Conservation (phyloP, 1,140 invertebrate species). For the Drosophila persimilis region DNA sequence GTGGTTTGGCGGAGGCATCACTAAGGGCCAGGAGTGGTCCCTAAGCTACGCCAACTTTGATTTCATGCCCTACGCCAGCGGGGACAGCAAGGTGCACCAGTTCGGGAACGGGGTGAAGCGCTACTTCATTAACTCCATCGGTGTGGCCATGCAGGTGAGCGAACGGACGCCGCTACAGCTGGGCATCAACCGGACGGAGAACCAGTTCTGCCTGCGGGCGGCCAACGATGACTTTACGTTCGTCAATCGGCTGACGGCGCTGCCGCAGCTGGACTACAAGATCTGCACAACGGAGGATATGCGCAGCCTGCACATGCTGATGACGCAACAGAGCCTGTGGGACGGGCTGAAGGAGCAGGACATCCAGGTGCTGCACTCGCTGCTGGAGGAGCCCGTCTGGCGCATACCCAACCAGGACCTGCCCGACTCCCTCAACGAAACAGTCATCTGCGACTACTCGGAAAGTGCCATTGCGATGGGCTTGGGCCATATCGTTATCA, state of each 20-base stretch:
- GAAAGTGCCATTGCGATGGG: slow-evolving; percentile 90
- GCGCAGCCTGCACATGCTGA: slow-evolving; percentile 88
- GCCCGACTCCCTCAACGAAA: slow-evolving; percentile 86
- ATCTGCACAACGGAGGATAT: slow-evolving; percentile 92
- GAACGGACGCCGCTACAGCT: slow-evolving; percentile 91
- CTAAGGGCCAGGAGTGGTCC: slow-evolving; percentile 90
- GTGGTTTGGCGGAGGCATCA: slow-evolving; percentile 93
- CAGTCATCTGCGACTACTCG: slow-evolving; percentile 90
- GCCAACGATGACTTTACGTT: slow-evolving; percentile 91
- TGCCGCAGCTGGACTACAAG: slow-evolving; percentile 91
- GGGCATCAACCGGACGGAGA: slow-evolving; percentile 87
- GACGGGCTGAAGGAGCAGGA: slow-evolving; percentile 91
- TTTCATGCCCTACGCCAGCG: slow-evolving; percentile 91
- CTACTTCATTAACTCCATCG: slow-evolving; percentile 93
- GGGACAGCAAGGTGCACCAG: slow-evolving; percentile 89
- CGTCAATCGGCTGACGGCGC: slow-evolving; percentile 86
- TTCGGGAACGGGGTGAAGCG: slow-evolving; percentile 92
- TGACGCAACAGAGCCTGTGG: slow-evolving; percentile 90
- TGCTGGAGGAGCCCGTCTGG: slow-evolving; percentile 93
- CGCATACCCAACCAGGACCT: slow-evolving; percentile 88
- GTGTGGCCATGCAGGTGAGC: slow-evolving; percentile 90
- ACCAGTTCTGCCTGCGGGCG: slow-evolving; percentile 89
- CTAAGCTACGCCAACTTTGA: slow-evolving; percentile 89
- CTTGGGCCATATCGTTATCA: slow-evolving; percentile 91
- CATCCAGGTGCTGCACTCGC: slow-evolving; percentile 88